Base-by-base conservation (phyloP, 2,888 invertebrate species). In the Mermis nigrescens region DNA sequence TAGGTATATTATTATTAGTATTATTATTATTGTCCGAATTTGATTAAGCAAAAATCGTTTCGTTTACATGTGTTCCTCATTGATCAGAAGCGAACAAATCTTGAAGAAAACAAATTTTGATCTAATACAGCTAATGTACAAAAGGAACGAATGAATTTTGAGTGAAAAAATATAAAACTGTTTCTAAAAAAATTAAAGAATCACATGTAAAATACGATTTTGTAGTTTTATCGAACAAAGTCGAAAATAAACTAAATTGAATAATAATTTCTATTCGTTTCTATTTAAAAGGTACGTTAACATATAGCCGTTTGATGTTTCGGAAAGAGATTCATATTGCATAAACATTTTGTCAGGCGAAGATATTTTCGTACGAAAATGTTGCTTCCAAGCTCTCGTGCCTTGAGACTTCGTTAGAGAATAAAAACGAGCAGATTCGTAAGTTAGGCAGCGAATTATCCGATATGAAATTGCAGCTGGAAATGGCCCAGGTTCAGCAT, bases 221-320 rank as follows among this genome's bases (percentile, higher is more conserved):
- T n/a, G n/a, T n/a, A n/a, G n/a, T n/a, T n/a, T n/a, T n/a, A 38
- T 7, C 38, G 38, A 38, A 38, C 7, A 38, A 38, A 7, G 38
- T 12, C 38, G 68, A 19, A 31, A 32, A n/a, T 19, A 12, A 7
- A 12, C 3, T 15, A 56, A 12, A 12, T 31, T n/a, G 29, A 15
- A 7, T 28, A 56, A 12, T 45, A 15, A 2, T 38, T 51, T 4
- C 7, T 59, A 29, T 15, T 58, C 26, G 58, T 22, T 27, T 58
- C 15, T 12, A 4, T 60, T 54, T 22, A 27, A 3, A 38, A 38
- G 12, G 38, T 38, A 38, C 38, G 38, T 38, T 12, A 38, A 38
- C 7, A 38, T 38, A 38, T 38, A 12, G 19, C 19, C 12, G 12
- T 38, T 38, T 12, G 19, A 38, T 38, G 7, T 12, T 12, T 38